These are phyloP conservation scores for Tachypleus tridentatus DNA, from an alignment of 1,140 invertebrate genomes.

Conservation along the genomic window DNA sequence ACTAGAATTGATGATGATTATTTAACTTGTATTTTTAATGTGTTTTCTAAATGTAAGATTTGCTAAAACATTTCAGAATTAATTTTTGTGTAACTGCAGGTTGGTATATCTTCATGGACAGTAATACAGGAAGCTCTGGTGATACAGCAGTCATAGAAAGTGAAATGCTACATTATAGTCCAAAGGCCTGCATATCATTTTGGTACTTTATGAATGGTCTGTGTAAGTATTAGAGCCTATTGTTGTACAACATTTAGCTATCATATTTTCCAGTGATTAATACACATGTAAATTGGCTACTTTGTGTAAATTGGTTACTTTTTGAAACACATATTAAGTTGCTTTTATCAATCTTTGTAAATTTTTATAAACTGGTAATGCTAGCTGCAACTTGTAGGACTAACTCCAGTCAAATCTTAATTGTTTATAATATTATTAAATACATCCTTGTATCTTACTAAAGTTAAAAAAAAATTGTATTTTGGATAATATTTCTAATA, in stretches of 20 bases:
- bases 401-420: no score
- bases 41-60: no score
- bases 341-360: conserved; percentile 1
- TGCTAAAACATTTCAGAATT: no score
- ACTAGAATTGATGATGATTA: no score
- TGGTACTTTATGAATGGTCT: conserved; percentile 12
- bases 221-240: conserved; percentile 3
- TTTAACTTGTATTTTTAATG: no score
- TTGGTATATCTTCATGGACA: conserved; percentile 12
- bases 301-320: not conserved
- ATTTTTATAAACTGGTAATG: no score
- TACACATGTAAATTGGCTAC: not conserved
- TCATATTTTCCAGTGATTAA: not conserved
- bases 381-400: no score
- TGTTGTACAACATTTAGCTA: not conserved
- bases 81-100: not conserved
- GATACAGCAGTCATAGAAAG: conserved; percentile 14
- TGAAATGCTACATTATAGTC: conserved; percentile 15
- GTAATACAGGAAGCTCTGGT: not conserved
- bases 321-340: not conserved
- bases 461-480: no score
- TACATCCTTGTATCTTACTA: no score
- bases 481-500: no score
- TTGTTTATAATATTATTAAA: no score
- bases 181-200: conserved; percentile 11